A percentile compares a stretch with the other conserved stretches of the same genome.
Evolutionary conservation across 2,797 vertebrate genomes (phyloP).

Genomic region (Mormyrus proboscirostris): DNA sequence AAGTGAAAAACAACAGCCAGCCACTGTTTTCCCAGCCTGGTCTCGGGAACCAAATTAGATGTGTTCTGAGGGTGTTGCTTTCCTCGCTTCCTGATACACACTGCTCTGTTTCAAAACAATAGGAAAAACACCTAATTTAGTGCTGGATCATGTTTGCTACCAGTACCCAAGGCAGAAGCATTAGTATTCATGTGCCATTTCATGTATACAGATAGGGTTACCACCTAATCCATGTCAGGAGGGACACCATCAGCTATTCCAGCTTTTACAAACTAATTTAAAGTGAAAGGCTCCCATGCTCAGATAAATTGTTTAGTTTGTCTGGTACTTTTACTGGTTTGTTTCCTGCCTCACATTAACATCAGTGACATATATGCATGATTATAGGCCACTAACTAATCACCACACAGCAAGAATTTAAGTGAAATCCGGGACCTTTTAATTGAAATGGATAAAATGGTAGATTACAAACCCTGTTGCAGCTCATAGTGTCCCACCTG

Average conservation of each 20-base stretch:
- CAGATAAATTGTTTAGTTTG: background rate
- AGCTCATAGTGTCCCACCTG: background rate
- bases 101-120: constrained; percentile 1
- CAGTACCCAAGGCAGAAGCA: background rate
- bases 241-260: background rate
- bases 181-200: background rate
- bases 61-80: background rate
- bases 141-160: background rate
- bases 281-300: background rate
- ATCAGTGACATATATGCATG: background rate
- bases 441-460: background rate
- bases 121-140: background rate
- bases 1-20: background rate
- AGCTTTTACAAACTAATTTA: background rate
- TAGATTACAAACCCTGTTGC: background rate
- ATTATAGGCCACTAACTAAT: background rate
- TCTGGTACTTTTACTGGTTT: background rate
- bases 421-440: background rate
- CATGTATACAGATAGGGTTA: background rate
- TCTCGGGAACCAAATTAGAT: background rate
- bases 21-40: background rate
- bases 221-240: background rate
- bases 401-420: background rate
- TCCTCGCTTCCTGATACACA: background rate
- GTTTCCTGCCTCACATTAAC: background rate